These are phyloP conservation scores for Diorhabda sublineata DNA, from an alignment of 1,140 invertebrate species.

Conservation along the genomic window DNA sequence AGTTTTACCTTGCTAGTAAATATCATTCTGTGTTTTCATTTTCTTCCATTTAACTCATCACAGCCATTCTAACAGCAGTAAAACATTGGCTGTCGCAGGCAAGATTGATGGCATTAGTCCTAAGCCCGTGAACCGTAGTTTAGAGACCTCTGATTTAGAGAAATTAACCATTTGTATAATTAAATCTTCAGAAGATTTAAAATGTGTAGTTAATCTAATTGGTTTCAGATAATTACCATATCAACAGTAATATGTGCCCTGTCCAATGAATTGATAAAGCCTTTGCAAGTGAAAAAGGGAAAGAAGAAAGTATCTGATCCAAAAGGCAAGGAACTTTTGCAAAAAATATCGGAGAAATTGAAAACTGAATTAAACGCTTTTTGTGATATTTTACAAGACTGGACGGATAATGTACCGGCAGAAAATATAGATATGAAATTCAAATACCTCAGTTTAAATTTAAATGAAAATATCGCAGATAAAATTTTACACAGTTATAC, in stretches of 20 bases:
- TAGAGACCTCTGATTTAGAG: too few relatives aligned
- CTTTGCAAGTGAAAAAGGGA: conserved; percentile 30
- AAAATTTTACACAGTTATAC: conserved; percentile 35
- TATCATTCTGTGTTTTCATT: too few relatives aligned
- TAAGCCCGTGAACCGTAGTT: too few relatives aligned
- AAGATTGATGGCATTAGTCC: too few relatives aligned
- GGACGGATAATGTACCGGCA: conserved; percentile 21
- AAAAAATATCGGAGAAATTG: conserved; percentile 26
- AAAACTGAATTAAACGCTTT: conserved; percentile 33
- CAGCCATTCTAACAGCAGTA: too few relatives aligned
- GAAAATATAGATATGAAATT: conserved; percentile 31
- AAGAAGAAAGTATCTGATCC: conserved; percentile 33
- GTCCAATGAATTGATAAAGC: conserved; percentile 36
- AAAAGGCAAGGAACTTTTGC: conserved; percentile 24
- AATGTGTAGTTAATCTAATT: not conserved
- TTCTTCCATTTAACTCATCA: too few relatives aligned
- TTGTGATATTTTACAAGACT: conserved; percentile 31
- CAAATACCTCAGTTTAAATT: conserved; percentile 34
- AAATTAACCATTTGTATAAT: too few relatives aligned
- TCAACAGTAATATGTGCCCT: conserved; percentile 34
- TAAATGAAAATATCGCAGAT: conserved; percentile 26
- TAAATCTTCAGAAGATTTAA: too few relatives aligned
- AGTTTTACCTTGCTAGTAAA: too few relatives aligned
- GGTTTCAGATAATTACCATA: conserved; percentile 35
- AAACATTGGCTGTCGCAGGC: too few relatives aligned